A percentile compares a stretch with the other conserved stretches of the same genome.
These are phyloP conservation scores for Cryptocheilus praepositus DNA, from an alignment of 2,888 invertebrate species.

Conservation along the genomic window DNA sequence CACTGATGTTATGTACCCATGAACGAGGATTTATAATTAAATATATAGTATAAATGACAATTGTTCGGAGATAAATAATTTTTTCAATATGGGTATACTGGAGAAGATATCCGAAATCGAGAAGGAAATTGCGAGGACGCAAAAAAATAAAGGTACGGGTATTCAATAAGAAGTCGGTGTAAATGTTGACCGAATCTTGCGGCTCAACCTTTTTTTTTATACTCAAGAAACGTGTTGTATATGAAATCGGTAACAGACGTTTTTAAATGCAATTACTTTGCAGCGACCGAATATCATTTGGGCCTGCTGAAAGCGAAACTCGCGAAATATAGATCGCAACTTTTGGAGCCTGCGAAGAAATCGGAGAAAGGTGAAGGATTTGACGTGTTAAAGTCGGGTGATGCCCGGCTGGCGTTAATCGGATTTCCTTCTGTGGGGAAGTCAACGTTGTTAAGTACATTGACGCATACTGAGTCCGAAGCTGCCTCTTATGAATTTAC, in stretches of 20 bases:
- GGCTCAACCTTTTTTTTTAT: conserved; percentile 19
- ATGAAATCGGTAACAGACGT: not conserved
- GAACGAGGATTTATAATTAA: too few relatives aligned
- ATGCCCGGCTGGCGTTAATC: conserved; percentile 97
- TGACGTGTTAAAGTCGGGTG: conserved; percentile 99
- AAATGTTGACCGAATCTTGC: conserved; percentile 15
- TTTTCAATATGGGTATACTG: conserved; percentile 91
- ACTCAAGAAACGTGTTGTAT: not conserved
- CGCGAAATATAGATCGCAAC: conserved; percentile 95
- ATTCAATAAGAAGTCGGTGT: conserved; percentile 5
- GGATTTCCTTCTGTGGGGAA: conserved; percentile 99
- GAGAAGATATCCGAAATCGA: conserved; percentile 99
- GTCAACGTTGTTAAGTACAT: conserved; percentile 95
- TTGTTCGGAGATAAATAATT: conserved; percentile 11
- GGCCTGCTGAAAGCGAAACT: conserved; percentile 97
- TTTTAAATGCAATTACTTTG: conserved; percentile 55
- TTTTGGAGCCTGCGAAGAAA: conserved; percentile 96
- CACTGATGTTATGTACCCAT: too few relatives aligned
- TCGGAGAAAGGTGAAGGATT: conserved; percentile 97
- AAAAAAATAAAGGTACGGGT: conserved; percentile 96
- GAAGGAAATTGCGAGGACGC: conserved; percentile 97
- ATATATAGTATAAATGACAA: not conserved
- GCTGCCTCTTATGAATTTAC: conserved; percentile 99
- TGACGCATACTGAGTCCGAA: conserved; percentile 97
- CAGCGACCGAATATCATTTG: conserved; percentile 99